These are phyloP conservation scores for Nomada flava DNA, from an alignment of 2,888 invertebrate species.

Conservation along the genomic window DNA sequence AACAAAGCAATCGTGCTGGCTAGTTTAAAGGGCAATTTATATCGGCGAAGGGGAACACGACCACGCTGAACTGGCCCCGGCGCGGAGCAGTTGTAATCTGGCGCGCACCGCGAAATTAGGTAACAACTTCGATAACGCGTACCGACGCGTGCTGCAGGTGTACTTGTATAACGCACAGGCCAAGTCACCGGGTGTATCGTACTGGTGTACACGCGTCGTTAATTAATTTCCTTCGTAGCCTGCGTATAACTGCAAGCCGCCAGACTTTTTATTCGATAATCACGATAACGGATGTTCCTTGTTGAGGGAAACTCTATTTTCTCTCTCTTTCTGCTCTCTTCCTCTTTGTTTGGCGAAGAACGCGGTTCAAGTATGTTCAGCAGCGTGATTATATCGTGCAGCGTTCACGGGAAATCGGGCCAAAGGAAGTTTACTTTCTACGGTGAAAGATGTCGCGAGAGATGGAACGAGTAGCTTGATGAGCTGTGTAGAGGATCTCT, in stretches of 20 bases:
- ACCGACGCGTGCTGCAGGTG: not conserved
- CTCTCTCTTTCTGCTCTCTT: not conserved
- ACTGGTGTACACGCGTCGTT: constrained; percentile 31
- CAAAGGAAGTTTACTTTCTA: constrained; percentile 35
- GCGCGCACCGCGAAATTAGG: constrained; percentile 54
- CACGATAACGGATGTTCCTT: constrained; percentile 47
- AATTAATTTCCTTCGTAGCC: constrained; percentile 50
- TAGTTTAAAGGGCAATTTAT: constrained; percentile 60
- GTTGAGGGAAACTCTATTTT: not conserved
- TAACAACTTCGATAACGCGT: constrained; percentile 63
- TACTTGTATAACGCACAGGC: too few species aligned
- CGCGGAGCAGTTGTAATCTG: constrained; percentile 58
- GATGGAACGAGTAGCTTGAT: not conserved
- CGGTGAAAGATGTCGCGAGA: constrained; percentile 21
- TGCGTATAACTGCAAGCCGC: constrained; percentile 20
- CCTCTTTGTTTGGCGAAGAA: not conserved
- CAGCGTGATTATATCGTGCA: constrained; percentile 28
- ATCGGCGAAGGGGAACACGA: constrained; percentile 23
- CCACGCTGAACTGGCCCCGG: constrained; percentile 32
- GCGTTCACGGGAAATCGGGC: constrained; percentile 27
- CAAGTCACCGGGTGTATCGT: not conserved
- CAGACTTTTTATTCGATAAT: constrained; percentile 55
- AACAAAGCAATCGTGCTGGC: constrained; percentile 59
- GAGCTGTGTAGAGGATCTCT: too few species aligned
- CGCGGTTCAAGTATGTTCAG: constrained; percentile 32